phyloP scores from a whole-genome alignment of 1,140 invertebrate genomes.

The Ptiloglossa arizonensis region DNA sequence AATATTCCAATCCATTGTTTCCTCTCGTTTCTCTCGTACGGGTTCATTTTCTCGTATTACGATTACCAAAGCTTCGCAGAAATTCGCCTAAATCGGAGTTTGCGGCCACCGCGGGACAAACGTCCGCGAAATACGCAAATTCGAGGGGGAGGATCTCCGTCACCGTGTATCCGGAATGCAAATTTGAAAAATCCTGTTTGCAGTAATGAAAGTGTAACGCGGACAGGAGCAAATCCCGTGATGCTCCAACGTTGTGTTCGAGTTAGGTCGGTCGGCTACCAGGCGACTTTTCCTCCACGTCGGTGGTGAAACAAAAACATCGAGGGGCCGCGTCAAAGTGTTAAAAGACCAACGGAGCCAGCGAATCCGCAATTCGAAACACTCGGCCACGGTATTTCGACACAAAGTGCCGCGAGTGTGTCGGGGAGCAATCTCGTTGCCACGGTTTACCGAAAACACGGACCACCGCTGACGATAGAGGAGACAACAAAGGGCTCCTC shows the following conservation, averaged over 20 bases:
- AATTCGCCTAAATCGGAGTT: not conserved
- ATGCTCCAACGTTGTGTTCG: not conserved
- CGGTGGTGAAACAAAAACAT: not conserved
- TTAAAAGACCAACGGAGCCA: constrained; percentile 28
- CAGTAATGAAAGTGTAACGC: constrained; percentile 16
- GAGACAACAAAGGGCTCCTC: constrained; percentile 26
- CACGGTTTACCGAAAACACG: constrained; percentile 32
- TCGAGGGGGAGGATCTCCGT: not conserved
- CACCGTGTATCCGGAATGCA: not conserved
- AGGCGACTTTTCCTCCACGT: not conserved
- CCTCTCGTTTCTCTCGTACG: no score
- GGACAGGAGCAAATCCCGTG: not conserved
- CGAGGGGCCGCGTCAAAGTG: constrained; percentile 7
- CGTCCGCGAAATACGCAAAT: constrained; percentile 2
- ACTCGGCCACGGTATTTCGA: constrained; percentile 5
- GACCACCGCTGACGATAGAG: not conserved
- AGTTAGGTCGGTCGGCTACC: no score
- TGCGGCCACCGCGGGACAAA: not conserved
- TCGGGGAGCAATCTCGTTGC: constrained; percentile 26
- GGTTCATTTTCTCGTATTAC: no score
- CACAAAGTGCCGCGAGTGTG: not conserved
- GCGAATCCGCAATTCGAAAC: constrained; percentile 22
- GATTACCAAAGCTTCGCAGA: no score
- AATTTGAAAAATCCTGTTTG: constrained; percentile 38
- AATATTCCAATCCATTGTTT: no score